Base-by-base conservation (phyloP, 2,888 invertebrate species). In the Selenia dentaria region DNA sequence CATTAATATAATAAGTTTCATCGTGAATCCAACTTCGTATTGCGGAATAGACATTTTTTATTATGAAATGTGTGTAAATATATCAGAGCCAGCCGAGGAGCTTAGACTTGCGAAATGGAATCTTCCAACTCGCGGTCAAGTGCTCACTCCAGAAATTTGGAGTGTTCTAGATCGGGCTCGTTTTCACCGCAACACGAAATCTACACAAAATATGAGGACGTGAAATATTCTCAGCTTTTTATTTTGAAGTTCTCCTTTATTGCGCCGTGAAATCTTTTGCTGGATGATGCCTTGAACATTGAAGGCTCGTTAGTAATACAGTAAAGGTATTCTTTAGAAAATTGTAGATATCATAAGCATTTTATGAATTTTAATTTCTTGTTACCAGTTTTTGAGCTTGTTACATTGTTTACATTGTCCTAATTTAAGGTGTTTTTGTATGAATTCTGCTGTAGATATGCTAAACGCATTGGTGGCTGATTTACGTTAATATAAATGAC, bases 131-230 rank as follows among this genome's bases (percentile, higher is more conserved):
- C 59, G 50, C 55, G 55, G 59, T 62, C 56, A 57, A 64, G 62
- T 47, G 54, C 42, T 36, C 54, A 50, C 59, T 54, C 41, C 59
- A 61, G 57, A 64, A 64, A 67, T 67, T 64, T 66, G 51, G 57
- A 69, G 67, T 51, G 61, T 57, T 47, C 51, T 54, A 52, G 54
- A 61, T 69, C 62, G 62, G 55, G 53, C 66, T 62, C 63, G 54
- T 58, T 67, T 53, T 53, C 53, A 45, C 42, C 59, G 54, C 62
- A 48, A 56, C 51, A 54, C 58, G 59, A 59, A 64, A 59, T 53
- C n/a, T n/a, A n/a, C n/a, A n/a, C n/a, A n/a, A n/a, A n/a, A 37
- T 49, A 16, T 4, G 54, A 62, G 59, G 54, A 52, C 49, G 29
- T 42, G 24, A 49, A 47, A 42, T 43, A 41, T 46, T 38, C 22